Evolutionary conservation across 2,888 invertebrate genomes (phyloP), one percentile per base, ranked within the genome.

Genomic region (Parnassius orleans): DNA sequence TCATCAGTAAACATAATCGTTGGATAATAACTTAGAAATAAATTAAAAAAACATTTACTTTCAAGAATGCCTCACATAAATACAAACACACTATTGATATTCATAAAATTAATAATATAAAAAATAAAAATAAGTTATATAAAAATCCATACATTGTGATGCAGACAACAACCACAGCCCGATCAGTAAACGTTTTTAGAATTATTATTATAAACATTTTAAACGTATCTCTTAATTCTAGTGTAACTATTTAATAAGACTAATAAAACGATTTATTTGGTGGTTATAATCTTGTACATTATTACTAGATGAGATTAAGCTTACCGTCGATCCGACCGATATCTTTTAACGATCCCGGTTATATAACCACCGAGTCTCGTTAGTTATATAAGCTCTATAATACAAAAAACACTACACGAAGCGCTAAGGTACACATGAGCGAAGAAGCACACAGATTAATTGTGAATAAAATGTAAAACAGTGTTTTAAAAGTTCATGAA

Each of bases 271-370:
- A 83, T 83, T 85, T 84, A 86, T 89, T 90, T 90, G 90, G 90
- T 90, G 90, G 90, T 90, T 88, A 90, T 67, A 74, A 61, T 67
- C 79, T 90, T 90, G 90, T 90, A 90, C 89, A 86, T 85, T 85
- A 80, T 76, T 75, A 75, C 81, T 88, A 88, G 74, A 86, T 85
- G 86, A 89, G 87, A 87, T 87, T 85, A 84, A 78, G 76, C 76
- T 75, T 78, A 74, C 33, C 33, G 33, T 33, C 33, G 5, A 33
- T 7, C 33, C 33, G 33, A 33, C 5, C 33, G 33, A 33, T 33
- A 33, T 33, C 33, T 33, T 19, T 33, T 7, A 33, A 1, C 33
- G 33, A 33, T 7, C 33, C 5, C 33, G 33, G 33, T 5, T 33
- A 33, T 33, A 33, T 2, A 14, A 14, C 14, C 5, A 14, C 14